Percentiles rank a stretch among this genome's conserved stretches.
phyloP scores from a whole-genome alignment of 1,140 invertebrate species.

The Calliphora vicina region DNA sequence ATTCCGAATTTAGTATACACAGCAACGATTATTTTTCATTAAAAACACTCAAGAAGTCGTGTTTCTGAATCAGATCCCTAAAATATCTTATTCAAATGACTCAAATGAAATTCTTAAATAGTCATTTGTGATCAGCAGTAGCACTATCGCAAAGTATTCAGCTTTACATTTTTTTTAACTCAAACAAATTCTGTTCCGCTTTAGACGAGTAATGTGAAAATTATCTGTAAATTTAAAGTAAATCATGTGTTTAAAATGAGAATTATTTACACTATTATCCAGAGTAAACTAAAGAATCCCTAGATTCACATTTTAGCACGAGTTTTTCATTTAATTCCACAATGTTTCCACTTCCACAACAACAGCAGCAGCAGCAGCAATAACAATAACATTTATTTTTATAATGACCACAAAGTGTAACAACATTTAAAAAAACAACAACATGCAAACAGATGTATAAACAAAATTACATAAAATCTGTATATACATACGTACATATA shows the following conservation, averaged over 20 bases:
- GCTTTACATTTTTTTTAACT: no score
- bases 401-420: neutral
- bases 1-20: no score
- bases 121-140: no score
- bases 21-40: no score
- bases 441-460: neutral
- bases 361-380: neutral
- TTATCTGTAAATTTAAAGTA: neutral
- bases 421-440: neutral
- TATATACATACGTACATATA: neutral
- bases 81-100: no score
- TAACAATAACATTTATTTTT: neutral
- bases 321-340: neutral
- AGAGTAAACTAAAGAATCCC: neutral
- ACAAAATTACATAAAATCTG: neutral
- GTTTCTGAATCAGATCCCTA: no score
- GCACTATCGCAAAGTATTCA: no score
- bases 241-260: neutral
- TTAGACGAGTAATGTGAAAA: no score
- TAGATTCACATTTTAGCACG: neutral
- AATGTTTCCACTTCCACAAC: neutral
- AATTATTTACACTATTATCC: neutral
- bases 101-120: no score
- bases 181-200: no score
- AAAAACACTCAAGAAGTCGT: no score